These are phyloP conservation scores for Piprites chloris DNA, from an alignment of 2,113 vertebrate genomes.

Conservation along the genomic window DNA sequence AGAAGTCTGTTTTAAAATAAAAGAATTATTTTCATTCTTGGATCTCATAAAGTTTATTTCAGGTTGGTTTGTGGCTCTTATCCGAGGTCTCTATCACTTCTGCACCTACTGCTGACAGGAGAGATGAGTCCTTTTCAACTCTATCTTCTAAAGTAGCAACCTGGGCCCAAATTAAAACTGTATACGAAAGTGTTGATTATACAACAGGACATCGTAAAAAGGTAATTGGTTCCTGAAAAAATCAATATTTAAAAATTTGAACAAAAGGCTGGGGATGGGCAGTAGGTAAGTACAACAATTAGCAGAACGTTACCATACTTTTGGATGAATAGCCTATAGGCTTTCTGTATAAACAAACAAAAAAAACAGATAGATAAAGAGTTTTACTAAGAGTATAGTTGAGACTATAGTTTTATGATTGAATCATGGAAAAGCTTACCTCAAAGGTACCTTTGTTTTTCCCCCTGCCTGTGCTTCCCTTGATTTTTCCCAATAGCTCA, in stretches of 20 bases:
- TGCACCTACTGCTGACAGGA: background rate
- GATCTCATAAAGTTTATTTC: background rate
- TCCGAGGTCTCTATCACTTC: background rate
- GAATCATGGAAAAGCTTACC: background rate
- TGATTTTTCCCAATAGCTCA: background rate
- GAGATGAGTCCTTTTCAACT: background rate
- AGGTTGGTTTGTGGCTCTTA: background rate
- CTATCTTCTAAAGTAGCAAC: background rate
- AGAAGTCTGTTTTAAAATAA: background rate
- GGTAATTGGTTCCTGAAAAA: background rate
- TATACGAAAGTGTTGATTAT: background rate
- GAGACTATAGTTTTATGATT: background rate
- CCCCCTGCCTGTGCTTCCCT: background rate
- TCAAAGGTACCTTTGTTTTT: background rate
- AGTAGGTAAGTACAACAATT: background rate
- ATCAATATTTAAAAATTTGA: background rate
- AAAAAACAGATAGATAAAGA: background rate
- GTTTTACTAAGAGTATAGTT: background rate
- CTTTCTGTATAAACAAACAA: background rate
- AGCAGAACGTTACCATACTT: background rate
- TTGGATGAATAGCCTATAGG: background rate
- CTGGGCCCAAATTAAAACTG: background rate
- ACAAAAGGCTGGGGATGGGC: background rate
- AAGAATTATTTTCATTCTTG: background rate
- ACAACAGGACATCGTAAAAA: background rate